phyloP scores from a whole-genome alignment of 2,113 vertebrate genomes.

The Columba janthina region DNA sequence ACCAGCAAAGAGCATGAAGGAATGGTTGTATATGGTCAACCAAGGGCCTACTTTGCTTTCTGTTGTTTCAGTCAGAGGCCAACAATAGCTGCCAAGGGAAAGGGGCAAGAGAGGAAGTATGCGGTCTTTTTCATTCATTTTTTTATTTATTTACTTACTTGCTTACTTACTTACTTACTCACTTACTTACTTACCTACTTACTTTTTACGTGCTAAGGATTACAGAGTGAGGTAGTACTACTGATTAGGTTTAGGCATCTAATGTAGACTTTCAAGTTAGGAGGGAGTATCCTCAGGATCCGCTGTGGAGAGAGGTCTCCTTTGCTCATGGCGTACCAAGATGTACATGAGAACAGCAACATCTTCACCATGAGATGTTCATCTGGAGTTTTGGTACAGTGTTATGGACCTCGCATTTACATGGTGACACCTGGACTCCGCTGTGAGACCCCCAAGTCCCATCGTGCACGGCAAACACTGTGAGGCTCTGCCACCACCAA shows the following conservation, averaged over 20 bases:
- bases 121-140: background rate
- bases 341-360: background rate
- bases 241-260: background rate
- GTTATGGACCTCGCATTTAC: background rate
- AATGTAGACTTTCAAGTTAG: background rate
- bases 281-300: fast-evolving
- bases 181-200: too few species aligned
- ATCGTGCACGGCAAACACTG: background rate
- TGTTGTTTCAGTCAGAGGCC: background rate
- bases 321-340: fast-evolving
- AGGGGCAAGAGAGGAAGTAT: background rate
- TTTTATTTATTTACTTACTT: too few species aligned
- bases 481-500: fast-evolving
- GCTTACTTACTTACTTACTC: too few species aligned
- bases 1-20: background rate
- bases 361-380: background rate
- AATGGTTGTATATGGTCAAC: background rate
- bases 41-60: background rate
- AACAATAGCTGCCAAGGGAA: background rate
- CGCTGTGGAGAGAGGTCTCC: background rate
- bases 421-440: background rate
- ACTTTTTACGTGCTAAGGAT: background rate
- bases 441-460: fast-evolving
- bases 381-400: background rate
- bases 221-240: background rate